These are phyloP conservation scores for Molossus molossus DNA, from an alignment of 2,797 vertebrate species.

Conservation along the genomic window DNA sequence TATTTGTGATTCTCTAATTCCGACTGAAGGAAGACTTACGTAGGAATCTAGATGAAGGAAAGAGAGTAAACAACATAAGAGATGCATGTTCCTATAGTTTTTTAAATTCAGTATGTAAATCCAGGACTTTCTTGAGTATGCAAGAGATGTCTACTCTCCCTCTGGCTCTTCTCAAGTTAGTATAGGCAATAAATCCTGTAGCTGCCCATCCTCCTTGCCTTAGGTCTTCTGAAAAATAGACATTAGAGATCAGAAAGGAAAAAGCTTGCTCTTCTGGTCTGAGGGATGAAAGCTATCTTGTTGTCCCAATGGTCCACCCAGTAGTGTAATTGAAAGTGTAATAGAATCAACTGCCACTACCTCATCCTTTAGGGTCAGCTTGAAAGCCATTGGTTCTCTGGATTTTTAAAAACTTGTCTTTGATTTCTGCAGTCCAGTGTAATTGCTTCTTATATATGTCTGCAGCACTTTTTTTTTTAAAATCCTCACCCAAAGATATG, in stretches of 20 bases:
- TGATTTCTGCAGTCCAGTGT: not conserved
- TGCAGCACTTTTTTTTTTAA: not conserved
- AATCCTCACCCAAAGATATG: too few relatives aligned
- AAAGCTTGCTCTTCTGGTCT: not conserved
- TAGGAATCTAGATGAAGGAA: not conserved
- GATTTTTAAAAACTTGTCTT: not conserved
- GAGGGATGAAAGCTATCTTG: not conserved
- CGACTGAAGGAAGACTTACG: not conserved
- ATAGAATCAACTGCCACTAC: not conserved
- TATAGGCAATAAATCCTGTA: not conserved
- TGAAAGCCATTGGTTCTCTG: not conserved
- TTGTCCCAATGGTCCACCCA: not conserved
- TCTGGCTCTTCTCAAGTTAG: not conserved
- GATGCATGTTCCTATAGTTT: not conserved
- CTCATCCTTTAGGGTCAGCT: not conserved
- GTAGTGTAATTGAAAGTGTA: accelerated
- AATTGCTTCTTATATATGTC: conserved; percentile 21
- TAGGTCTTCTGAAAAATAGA: not conserved
- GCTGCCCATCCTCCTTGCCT: not conserved
- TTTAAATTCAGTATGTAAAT: not conserved
- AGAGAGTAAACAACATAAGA: not conserved
- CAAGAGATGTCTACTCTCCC: not conserved
- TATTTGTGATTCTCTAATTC: conserved; percentile 4
- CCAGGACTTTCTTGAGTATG: not conserved
- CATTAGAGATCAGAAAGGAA: not conserved